These are phyloP conservation scores for Mesochorus sp. DNA, from an alignment of 2,888 invertebrate genomes.

Conservation along the genomic window DNA sequence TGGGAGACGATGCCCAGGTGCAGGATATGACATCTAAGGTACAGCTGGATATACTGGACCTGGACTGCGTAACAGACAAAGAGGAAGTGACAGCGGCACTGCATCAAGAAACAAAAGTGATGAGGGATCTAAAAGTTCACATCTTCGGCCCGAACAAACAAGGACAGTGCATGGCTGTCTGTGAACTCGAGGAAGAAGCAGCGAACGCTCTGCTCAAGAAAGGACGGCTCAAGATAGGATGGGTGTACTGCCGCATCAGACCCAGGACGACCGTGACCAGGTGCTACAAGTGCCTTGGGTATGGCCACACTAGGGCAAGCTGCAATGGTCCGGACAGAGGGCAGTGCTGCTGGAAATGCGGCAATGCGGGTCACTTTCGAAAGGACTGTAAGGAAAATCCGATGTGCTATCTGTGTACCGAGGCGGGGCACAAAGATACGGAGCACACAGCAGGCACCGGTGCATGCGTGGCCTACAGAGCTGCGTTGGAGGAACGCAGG, in stretches of 20 bases:
- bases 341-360: constrained; percentile 36
- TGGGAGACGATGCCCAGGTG: constrained; percentile 25
- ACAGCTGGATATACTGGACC: constrained; percentile 1
- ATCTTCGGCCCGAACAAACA: constrained; percentile 23
- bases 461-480: constrained; percentile 29
- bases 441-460: background rate
- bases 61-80: background rate
- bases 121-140: constrained; percentile 1
- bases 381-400: constrained; percentile 4
- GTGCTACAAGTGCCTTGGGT: constrained; percentile 12
- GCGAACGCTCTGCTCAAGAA: constrained; percentile 17
- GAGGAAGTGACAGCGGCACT: constrained; percentile 31
- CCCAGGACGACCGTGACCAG: constrained; percentile 29
- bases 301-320: constrained; percentile 1
- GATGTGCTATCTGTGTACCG: constrained; percentile 10
- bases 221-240: constrained; percentile 18
- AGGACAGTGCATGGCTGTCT: constrained; percentile 39
- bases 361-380: constrained; percentile 15
- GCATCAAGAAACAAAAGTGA: background rate
- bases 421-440: constrained; percentile 20
- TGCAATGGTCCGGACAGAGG: constrained; percentile 10
- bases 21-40: constrained; percentile 11
- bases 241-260: constrained; percentile 34
- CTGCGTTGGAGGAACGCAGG: constrained; percentile 37
- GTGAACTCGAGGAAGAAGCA: constrained; percentile 20